These are phyloP conservation scores for Peromyscus attwateri DNA, from an alignment of 2,797 vertebrate species.

Conservation along the genomic window DNA sequence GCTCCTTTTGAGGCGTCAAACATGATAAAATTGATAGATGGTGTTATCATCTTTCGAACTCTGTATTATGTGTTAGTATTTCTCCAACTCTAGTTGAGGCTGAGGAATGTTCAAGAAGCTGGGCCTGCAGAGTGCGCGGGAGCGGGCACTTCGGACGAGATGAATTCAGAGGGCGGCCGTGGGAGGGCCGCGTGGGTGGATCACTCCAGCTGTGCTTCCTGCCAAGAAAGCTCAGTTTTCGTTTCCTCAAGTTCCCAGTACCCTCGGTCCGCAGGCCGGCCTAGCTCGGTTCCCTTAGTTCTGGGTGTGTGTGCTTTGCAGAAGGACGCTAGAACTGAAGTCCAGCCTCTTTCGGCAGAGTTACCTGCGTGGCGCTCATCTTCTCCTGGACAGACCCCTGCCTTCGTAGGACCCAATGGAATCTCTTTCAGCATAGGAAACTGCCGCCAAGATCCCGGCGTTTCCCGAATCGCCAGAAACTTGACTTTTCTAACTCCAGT, in stretches of 20 bases:
- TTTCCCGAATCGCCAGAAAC: background rate
- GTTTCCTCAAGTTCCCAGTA: background rate
- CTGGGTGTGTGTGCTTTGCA: background rate
- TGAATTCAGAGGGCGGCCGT: fast-evolving
- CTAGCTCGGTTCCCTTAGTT: background rate
- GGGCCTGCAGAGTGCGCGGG: background rate
- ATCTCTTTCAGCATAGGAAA: background rate
- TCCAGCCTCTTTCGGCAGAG: background rate
- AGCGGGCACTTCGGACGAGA: background rate
- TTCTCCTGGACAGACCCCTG: background rate
- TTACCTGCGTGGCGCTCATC: fast-evolving
- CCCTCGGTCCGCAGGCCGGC: fast-evolving
- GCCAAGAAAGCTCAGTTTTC: background rate
- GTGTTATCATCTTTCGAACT: background rate
- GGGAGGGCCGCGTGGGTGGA: fast-evolving
- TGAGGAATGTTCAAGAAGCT: background rate
- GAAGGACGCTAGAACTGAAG: background rate
- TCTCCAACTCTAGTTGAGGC: background rate
- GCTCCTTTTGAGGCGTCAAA: background rate
- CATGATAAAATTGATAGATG: background rate
- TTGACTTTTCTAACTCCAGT: background rate
- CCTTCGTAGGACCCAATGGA: background rate
- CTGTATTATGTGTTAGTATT: background rate
- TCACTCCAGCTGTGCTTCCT: fast-evolving
- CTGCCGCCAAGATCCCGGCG: background rate